Conservation (phyloP, 2,888 invertebrate genomes). For the Ephialtes manifestator region DNA sequence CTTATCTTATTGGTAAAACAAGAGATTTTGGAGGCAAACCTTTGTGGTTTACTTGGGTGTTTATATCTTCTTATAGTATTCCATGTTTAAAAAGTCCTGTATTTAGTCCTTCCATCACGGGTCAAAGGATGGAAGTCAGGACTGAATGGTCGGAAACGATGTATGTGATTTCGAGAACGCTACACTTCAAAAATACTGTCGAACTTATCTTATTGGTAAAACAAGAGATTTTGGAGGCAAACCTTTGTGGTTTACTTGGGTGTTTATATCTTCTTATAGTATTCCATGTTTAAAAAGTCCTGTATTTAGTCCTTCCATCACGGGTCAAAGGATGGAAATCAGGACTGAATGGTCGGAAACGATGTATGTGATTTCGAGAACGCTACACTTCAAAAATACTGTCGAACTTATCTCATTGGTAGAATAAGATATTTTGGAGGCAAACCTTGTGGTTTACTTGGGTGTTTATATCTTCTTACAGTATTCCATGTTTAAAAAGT, state of each 20-base stretch:
- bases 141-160: not conserved
- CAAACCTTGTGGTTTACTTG: conserved; percentile 36
- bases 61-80: too few relatives aligned
- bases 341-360: not conserved
- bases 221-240: conserved; percentile 59
- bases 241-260: conserved; percentile 35
- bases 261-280: too few relatives aligned
- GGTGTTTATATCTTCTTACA: too few relatives aligned
- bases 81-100: too few relatives aligned
- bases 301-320: too few relatives aligned
- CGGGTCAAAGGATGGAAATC: too few relatives aligned
- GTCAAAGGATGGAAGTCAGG: too few relatives aligned
- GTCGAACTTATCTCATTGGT: conserved; percentile 58
- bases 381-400: not conserved
- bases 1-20: conserved; percentile 66
- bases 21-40: conserved; percentile 52
- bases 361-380: not conserved
- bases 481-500: not conserved
- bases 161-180: not conserved
- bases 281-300: too few relatives aligned
- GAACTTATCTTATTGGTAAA: conserved; percentile 63
- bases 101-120: too few relatives aligned
- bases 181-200: not conserved
- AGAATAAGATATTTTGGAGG: conserved; percentile 61
- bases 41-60: conserved; percentile 26